phyloP scores from a whole-genome alignment of 2,113 vertebrate species.

The Mirza zaza region DNA sequence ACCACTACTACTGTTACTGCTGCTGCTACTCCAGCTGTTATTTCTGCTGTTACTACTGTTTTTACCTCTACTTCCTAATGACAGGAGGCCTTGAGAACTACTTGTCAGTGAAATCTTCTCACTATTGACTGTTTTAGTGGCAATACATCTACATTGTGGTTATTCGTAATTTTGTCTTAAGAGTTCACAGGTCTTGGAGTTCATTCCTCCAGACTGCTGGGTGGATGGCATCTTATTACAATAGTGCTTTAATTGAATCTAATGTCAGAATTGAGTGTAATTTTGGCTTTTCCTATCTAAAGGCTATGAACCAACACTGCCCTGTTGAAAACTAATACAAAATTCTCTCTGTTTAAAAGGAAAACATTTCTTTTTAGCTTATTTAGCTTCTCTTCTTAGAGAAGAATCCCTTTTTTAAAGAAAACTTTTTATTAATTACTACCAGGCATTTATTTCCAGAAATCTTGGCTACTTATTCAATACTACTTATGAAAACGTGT shows the following conservation, averaged over 20 bases:
- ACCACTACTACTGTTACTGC: neutral
- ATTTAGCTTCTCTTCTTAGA: neutral
- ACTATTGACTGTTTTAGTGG: neutral
- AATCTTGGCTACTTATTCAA: neutral
- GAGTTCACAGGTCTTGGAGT: neutral
- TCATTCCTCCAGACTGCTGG: neutral
- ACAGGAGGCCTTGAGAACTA: neutral
- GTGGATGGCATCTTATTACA: neutral
- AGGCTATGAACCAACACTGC: neutral
- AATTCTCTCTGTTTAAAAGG: neutral
- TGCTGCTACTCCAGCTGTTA: neutral
- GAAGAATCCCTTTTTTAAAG: neutral
- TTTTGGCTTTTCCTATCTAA: neutral
- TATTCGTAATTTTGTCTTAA: slow-evolving; percentile 1
- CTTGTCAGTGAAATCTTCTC: neutral
- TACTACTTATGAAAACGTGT: neutral
- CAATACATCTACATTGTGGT: neutral
- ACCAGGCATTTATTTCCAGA: neutral
- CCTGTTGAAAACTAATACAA: neutral
- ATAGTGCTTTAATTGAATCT: neutral
- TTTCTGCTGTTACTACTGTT: neutral
- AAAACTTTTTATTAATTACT: neutral
- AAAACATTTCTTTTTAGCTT: neutral
- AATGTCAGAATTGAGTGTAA: neutral
- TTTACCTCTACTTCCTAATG: neutral